These are phyloP conservation scores for Oncorhynchus keta DNA, from an alignment of 2,113 vertebrate species.

Conservation along the genomic window DNA sequence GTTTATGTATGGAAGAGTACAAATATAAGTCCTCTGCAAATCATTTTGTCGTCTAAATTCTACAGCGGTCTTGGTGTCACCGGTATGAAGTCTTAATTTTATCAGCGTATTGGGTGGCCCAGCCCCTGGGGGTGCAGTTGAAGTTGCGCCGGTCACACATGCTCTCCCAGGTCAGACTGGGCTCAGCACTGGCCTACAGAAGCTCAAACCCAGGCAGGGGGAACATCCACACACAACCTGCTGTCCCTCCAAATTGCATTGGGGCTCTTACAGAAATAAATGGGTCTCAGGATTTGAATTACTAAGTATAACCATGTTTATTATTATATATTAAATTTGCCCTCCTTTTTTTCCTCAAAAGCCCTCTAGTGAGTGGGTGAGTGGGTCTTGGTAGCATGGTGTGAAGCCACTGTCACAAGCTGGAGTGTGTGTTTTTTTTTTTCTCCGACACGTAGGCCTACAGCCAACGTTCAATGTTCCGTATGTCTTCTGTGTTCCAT, in stretches of 20 bases:
- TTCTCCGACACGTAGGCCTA: too few relatives aligned
- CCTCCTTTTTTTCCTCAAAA: not conserved
- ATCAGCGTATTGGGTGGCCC: conserved; percentile 73
- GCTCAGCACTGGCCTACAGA: conserved; percentile 63
- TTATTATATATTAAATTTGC: too few relatives aligned
- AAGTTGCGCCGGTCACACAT: conserved; percentile 82
- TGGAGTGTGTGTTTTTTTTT: too few relatives aligned
- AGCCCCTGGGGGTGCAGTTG: conserved; percentile 86
- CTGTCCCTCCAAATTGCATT: conserved; percentile 78
- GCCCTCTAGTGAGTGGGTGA: too few relatives aligned
- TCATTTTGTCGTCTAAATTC: too few relatives aligned
- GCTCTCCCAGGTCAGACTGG: conserved; percentile 64
- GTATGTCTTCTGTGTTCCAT: too few relatives aligned
- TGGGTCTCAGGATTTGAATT: not conserved
- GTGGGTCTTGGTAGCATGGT: too few relatives aligned
- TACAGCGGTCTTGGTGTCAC: not conserved
- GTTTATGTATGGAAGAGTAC: too few relatives aligned
- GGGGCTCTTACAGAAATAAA: conserved; percentile 76
- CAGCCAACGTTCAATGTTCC: too few relatives aligned
- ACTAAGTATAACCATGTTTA: not conserved
- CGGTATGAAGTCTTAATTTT: conserved; percentile 70
- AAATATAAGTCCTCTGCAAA: not conserved
- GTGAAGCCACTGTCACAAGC: too few relatives aligned
- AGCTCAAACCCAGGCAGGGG: conserved; percentile 64
- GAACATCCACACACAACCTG: conserved; percentile 66